These are phyloP conservation scores for Illadopsis cleaveri DNA, from an alignment of 2,113 vertebrate species.

Conservation along the genomic window DNA sequence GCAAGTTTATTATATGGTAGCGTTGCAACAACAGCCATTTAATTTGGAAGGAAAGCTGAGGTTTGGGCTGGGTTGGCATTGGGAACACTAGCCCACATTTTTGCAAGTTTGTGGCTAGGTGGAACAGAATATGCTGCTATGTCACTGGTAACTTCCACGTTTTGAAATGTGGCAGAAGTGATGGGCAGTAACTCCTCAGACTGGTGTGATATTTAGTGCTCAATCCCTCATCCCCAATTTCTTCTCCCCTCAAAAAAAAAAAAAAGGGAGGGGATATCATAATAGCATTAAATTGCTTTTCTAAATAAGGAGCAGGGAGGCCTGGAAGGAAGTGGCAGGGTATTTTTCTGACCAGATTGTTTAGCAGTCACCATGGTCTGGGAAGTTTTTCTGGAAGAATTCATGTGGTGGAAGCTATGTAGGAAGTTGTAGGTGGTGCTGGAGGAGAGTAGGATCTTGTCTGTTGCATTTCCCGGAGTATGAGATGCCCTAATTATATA, in stretches of 20 bases:
- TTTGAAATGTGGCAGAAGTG: not conserved
- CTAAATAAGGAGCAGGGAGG: not conserved
- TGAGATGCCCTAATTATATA: not conserved
- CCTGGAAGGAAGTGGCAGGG: not conserved
- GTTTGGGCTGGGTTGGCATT: not conserved
- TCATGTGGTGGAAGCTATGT: not conserved
- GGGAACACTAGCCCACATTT: not conserved
- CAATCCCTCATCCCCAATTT: fast-evolving
- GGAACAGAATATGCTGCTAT: not conserved
- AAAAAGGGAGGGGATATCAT: not conserved
- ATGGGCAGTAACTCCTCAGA: not conserved
- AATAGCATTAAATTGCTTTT: not conserved
- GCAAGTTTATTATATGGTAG: not conserved
- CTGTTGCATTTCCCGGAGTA: not conserved
- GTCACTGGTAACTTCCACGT: not conserved
- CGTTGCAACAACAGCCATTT: not conserved
- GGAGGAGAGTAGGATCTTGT: not conserved
- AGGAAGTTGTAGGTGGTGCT: not conserved
- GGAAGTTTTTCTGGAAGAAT: not conserved
- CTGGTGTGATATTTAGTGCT: not conserved
- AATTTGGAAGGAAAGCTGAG: not conserved
- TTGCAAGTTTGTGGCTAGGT: not conserved
- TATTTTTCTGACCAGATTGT: not conserved
- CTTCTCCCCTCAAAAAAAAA: not conserved
- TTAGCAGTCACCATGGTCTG: not conserved